These are phyloP conservation scores for Drepanosiphum platanoidis DNA, from an alignment of 2,888 invertebrate genomes.

Conservation along the genomic window DNA sequence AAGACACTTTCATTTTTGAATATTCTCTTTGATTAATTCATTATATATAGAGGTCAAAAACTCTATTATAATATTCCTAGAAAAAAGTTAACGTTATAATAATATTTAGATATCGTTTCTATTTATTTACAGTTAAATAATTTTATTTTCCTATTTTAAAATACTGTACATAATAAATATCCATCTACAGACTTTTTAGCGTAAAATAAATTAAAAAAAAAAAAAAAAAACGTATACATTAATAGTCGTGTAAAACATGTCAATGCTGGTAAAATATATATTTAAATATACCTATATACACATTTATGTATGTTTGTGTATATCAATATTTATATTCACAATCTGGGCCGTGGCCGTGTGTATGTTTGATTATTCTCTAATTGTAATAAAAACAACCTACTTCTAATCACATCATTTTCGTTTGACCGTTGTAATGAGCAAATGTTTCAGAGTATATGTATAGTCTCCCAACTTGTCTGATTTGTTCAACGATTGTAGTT, in stretches of 20 bases:
- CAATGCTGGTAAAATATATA: slow-evolving; percentile 44
- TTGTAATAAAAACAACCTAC: slow-evolving; percentile 41
- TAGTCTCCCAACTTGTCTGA: slow-evolving; percentile 10
- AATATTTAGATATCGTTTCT: slow-evolving; percentile 10
- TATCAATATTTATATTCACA: slow-evolving; percentile 30
- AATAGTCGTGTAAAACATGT: slow-evolving; percentile 33
- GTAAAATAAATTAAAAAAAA: slow-evolving; percentile 27
- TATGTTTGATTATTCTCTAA: slow-evolving; percentile 49
- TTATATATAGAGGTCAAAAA: background rate
- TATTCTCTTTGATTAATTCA: background rate
- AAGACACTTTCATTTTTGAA: background rate
- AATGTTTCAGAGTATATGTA: slow-evolving; percentile 42
- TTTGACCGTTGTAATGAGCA: slow-evolving; percentile 48
- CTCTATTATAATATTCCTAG: background rate
- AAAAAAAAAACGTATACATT: slow-evolving; percentile 14
- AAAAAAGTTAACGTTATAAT: slow-evolving; percentile 19
- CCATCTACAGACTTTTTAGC: slow-evolving; percentile 24
- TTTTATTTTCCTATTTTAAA: slow-evolving; percentile 27
- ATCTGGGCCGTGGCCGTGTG: background rate
- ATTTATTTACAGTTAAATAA: slow-evolving; percentile 37
- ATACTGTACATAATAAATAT: slow-evolving; percentile 47
- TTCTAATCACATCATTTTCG: slow-evolving; percentile 35
- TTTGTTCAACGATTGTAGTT: background rate
- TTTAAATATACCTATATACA: background rate
- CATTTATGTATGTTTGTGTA: background rate